Evolutionary conservation across 2,797 vertebrate genomes (phyloP), one percentile per base, ranked within the genome.

Genomic region (Alosa sapidissima): DNA sequence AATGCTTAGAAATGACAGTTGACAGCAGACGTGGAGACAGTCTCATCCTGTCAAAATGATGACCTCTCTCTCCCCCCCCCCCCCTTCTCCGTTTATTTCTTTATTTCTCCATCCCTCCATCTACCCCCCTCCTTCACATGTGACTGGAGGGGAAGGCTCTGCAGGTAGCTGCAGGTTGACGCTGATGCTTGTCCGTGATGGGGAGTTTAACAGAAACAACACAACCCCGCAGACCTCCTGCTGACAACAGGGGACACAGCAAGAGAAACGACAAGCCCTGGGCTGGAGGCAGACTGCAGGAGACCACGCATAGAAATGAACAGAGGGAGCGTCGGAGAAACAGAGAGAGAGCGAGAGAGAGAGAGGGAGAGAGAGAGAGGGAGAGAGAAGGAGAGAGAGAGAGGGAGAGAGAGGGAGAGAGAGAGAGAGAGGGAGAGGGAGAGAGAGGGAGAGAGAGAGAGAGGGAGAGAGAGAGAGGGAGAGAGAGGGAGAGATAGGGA

Each of bases 101-200:
- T 49, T 21, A 21, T 62, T 19, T 21, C 7, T 62, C n/a, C n/a
- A 21, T 62, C n/a, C 60, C 16, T 60, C 60, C 60, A 21, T 62
- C 60, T 21, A 1, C 5, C n/a, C 60, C 28, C 92, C 89, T 75
- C 68, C 33, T 75, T 75, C 68, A 82, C 92, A 91, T 93, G 82
- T 92, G 93, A 93, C 92, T 92, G 91, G 87, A 89, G 89, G 87
- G 48, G 48, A 75, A 84, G 88, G 68, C 83, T 51, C 83, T 78
- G 81, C 81, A 82, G 86, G 86, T 81, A 48, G 81, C 81, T 60
- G 84, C 54, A 82, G 68, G 68, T 84, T 82, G 60, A 87, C 84
- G 65, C 86, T 78, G 84, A 82, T 87, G 86, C 81, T 84, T 9
- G 1, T 6, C 54, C 28, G 51, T 75, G 81, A 83, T 78, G 51